These are phyloP conservation scores for Podabrus alpinus DNA, from an alignment of 2,888 invertebrate genomes.

Conservation along the genomic window DNA sequence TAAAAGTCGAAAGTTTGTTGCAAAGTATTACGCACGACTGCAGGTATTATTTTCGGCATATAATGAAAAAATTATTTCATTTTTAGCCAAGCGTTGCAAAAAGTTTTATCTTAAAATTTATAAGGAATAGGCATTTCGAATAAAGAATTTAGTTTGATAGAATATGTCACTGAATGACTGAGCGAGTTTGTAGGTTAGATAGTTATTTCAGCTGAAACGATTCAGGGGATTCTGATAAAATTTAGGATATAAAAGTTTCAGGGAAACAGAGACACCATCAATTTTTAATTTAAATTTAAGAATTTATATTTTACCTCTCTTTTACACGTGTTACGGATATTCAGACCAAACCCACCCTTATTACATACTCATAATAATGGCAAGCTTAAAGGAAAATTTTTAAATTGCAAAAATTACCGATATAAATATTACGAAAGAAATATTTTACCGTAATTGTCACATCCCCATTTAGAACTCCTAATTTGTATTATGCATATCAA, in stretches of 20 bases:
- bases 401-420: too few relatives aligned
- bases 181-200: neutral
- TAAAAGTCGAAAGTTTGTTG: conserved; percentile 1
- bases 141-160: neutral
- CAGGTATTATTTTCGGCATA: neutral
- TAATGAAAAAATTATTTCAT: neutral
- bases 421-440: too few relatives aligned
- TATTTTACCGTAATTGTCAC: neutral
- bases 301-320: neutral
- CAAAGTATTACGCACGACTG: neutral
- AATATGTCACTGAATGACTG: neutral
- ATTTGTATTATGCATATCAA: neutral
- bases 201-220: neutral
- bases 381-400: neutral
- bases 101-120: neutral
- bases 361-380: too few relatives aligned
- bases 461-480: neutral
- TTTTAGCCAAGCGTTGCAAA: neutral
- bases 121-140: neutral
- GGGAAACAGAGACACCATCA: neutral
- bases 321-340: too few relatives aligned
- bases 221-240: neutral
- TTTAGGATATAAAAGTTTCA: neutral
- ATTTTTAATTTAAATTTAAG: neutral
- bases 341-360: too few relatives aligned